Base-by-base conservation (phyloP, 2,113 vertebrate species). In the Malurus cyaneus region DNA sequence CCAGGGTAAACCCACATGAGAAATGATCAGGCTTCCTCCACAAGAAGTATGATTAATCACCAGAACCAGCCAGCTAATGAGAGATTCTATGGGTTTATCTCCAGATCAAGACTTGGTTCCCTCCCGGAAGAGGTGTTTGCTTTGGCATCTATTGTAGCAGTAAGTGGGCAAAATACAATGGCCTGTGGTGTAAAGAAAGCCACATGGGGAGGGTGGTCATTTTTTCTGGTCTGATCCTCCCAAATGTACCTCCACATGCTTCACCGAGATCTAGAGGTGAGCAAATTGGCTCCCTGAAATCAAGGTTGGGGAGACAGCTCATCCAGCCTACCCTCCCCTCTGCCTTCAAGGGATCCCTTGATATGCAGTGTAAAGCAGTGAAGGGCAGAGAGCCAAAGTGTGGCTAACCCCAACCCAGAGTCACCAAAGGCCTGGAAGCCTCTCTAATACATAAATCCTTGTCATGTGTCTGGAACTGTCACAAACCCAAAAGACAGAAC, bases 1-100 rank as follows among this genome's bases (percentile, higher is more conserved):
- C 44, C 83, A 88, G 62, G 29, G 44, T 70, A 86, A 96, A 90
- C 71, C 95, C 92, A 92, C 94, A 92, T 47, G 71, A 96, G 91
- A 92, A 92, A 86, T 56, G 24, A 94, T 86, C 76, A 50, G 39
- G 47, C 64, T 92, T 94, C 88, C 69, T 95, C 76, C 80, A 80
- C 44, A 70, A 93, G 82, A 42, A 83, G 80, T 47, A 67, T 24
- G 69, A 83, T 73, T 96, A 94, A 77, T 88, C 86, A 86, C 66
- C 56, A 77, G 79, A 95, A 79, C 50, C 23, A 88, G 94, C 5
- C 18, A 78, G 34, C 47, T 86, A 92, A 73, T 23, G 39, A 91
- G 70, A 85, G 46, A 80, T 23, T 60, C 24, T 29, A 28, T 8
- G 26, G 69, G 34, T 92, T 90, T 93, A 91, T 88, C 88, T 94